Evolutionary conservation across 2,888 invertebrate genomes (phyloP).

Genomic region (Acronicta psi): DNA sequence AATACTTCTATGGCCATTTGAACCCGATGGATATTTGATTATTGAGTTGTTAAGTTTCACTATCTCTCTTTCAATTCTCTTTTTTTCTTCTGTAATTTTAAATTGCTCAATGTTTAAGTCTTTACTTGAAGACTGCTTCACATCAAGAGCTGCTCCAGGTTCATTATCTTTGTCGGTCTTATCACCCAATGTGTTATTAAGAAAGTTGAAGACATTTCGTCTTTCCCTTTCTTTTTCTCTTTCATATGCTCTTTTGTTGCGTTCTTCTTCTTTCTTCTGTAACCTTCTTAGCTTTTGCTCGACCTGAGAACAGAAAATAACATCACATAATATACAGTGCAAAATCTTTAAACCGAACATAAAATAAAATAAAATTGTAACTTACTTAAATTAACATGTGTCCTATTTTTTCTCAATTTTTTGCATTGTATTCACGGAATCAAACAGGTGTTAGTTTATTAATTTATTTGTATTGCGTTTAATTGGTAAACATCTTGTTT

Average conservation of each 20-base stretch:
- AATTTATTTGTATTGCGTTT: no score
- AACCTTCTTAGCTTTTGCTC: slow-evolving; percentile 91
- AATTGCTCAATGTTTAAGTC: slow-evolving; percentile 93
- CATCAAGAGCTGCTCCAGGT: slow-evolving; percentile 62
- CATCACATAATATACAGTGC: neutral
- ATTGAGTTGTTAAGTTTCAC: slow-evolving; percentile 91
- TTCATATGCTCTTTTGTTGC: slow-evolving; percentile 90
- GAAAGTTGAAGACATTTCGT: slow-evolving; percentile 93
- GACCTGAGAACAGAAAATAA: slow-evolving; percentile 69
- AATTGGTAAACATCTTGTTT: no score
- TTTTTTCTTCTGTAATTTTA: slow-evolving; percentile 92
- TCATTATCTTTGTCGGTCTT: slow-evolving; percentile 62
- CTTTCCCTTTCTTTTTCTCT: slow-evolving; percentile 89
- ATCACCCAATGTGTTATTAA: slow-evolving; percentile 90
- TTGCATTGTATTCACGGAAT: no score
- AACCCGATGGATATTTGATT: slow-evolving; percentile 89
- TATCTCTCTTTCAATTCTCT: slow-evolving; percentile 91
- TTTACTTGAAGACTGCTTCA: slow-evolving; percentile 89
- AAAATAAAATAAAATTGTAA: neutral
- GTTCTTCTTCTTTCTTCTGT: slow-evolving; percentile 90
- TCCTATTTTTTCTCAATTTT: no score
- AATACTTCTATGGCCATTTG: slow-evolving; percentile 90
- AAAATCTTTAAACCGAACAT: neutral
- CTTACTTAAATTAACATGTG: no score
- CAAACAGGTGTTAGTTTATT: no score